These are phyloP conservation scores for Chironomus tentans DNA, from an alignment of 2,888 invertebrate genomes.

Conservation along the genomic window DNA sequence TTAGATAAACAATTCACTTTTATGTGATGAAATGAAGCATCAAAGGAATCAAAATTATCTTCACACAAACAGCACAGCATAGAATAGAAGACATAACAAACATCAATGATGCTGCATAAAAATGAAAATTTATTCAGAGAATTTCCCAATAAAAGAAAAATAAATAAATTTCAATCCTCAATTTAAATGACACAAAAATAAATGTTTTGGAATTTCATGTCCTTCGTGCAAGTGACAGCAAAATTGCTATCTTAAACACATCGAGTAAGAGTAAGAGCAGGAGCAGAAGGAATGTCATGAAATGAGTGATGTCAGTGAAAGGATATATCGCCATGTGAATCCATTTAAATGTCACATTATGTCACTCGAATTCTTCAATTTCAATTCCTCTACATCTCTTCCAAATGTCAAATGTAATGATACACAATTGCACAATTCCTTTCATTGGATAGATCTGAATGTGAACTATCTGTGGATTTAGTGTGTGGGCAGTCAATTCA, in stretches of 20 bases:
- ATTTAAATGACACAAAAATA: too few species aligned
- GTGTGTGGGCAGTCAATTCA: too few species aligned
- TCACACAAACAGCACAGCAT: not conserved
- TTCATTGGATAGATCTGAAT: too few species aligned
- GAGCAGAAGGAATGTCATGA: too few species aligned
- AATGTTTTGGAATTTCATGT: not conserved
- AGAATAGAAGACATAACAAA: too few species aligned
- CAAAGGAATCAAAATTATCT: not conserved
- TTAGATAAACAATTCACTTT: too few species aligned
- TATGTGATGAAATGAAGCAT: not conserved
- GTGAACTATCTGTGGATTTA: too few species aligned
- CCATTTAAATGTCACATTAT: conserved; percentile 22
- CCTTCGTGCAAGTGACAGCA: conserved; percentile 5
- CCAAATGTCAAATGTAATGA: not conserved
- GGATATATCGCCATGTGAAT: not conserved
- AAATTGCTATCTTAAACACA: too few species aligned
- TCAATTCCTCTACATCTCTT: not conserved
- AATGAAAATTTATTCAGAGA: not conserved
- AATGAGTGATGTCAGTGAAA: not conserved
- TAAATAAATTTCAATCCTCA: too few species aligned
- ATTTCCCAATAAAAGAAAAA: not conserved
- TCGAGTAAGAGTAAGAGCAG: too few species aligned
- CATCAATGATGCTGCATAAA: not conserved
- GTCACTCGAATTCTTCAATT: not conserved
- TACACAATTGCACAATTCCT: not conserved